A percentile compares a stretch with the other conserved stretches of the same genome.
Conservation (phyloP, 92 coral and sea anemone genomes). For the Muricea muricata region DNA sequence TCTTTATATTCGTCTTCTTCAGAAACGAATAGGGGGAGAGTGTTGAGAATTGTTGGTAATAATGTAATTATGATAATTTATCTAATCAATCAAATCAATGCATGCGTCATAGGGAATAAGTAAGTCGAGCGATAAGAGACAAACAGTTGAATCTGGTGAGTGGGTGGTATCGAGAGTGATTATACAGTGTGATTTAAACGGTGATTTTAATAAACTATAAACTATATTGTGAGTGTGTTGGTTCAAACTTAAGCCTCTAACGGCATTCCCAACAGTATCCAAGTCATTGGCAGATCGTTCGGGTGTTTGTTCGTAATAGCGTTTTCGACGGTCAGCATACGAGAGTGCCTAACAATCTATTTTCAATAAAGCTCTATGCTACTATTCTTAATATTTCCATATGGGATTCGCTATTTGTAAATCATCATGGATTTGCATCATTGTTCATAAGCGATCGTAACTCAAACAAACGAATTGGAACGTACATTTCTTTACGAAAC, state of each 20-base stretch:
- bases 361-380: neutral
- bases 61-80: too few relatives aligned
- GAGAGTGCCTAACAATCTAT: neutral
- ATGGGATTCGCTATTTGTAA: conserved; percentile 5
- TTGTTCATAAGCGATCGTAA: neutral
- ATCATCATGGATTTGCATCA: neutral
- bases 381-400: neutral
- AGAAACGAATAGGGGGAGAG: too few relatives aligned
- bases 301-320: neutral
- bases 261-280: neutral
- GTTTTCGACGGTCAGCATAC: neutral
- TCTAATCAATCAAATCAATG: too few relatives aligned
- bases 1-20: too few relatives aligned
- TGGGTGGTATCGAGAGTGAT: too few relatives aligned
- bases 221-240: too few relatives aligned
- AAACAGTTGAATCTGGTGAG: too few relatives aligned
- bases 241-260: neutral
- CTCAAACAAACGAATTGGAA: neutral
- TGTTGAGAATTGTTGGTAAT: too few relatives aligned
- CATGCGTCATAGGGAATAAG: too few relatives aligned
- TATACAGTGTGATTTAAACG: too few relatives aligned
- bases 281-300: neutral
- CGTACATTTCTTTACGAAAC: neutral
- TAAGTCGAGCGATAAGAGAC: too few relatives aligned
- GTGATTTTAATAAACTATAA: too few relatives aligned